phyloP scores from a whole-genome alignment of 1,140 invertebrate species.

The Varroa destructor region DNA sequence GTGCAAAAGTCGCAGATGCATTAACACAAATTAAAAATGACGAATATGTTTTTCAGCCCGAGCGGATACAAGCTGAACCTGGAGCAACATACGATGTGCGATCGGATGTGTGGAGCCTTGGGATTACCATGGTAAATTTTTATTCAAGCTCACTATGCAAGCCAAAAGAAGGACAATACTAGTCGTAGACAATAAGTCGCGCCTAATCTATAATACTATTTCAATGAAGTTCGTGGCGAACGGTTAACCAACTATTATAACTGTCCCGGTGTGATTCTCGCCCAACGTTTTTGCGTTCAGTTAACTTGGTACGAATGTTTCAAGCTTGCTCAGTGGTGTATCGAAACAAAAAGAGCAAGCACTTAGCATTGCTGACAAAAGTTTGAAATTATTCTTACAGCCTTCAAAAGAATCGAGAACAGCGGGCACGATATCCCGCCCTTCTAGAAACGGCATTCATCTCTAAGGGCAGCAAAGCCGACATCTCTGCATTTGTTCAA shows the following conservation, averaged over 20 bases:
- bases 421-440: constrained; percentile 79
- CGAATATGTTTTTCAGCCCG: constrained; percentile 52
- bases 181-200: no score
- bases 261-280: no score
- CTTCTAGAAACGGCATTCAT: constrained; percentile 76
- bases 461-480: constrained; percentile 51
- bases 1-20: no score
- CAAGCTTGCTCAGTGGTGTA: no score
- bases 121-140: constrained; percentile 70
- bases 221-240: background rate
- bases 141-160: background rate
- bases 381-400: constrained; percentile 46
- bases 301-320: no score
- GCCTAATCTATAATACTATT: no score
- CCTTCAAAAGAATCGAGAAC: constrained; percentile 74
- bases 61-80: constrained; percentile 77
- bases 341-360: no score
- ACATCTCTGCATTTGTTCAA: constrained; percentile 52
- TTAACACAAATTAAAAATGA: no score
- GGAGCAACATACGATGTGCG: constrained; percentile 89
- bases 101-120: constrained; percentile 96
- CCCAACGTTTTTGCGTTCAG: no score
- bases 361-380: no score
- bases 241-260: background rate
- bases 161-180: background rate